A percentile compares a stretch with the other conserved stretches of the same genome.
These are phyloP conservation scores for Erpornis zantholeuca DNA, from an alignment of 2,113 vertebrate genomes.

Conservation along the genomic window DNA sequence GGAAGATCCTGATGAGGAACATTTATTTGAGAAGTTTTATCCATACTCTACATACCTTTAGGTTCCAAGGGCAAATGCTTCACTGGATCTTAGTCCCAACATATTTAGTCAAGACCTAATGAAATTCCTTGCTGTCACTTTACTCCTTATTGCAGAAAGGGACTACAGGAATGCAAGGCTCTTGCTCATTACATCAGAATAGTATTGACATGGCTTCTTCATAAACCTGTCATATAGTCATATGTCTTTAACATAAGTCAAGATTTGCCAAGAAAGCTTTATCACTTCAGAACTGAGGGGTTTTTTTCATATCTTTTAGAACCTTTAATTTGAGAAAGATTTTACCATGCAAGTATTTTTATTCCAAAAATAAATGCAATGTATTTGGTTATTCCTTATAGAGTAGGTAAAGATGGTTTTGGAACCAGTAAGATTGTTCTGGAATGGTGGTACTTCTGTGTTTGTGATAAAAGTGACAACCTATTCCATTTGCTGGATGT, in stretches of 20 bases:
- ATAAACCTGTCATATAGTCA: background rate
- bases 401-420: background rate
- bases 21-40: background rate
- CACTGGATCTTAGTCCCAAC: background rate
- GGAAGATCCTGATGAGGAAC: background rate
- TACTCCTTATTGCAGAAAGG: background rate
- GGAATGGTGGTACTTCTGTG: background rate
- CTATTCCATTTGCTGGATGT: background rate
- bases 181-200: background rate
- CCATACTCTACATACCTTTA: background rate
- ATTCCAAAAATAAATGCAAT: background rate
- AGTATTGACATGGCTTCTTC: background rate
- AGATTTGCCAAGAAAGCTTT: background rate
- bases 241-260: background rate
- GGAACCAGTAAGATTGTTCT: background rate
- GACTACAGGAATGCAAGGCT: background rate
- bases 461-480: background rate
- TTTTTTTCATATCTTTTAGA: background rate
- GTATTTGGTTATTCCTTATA: background rate
- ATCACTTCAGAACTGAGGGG: background rate
- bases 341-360: background rate
- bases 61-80: background rate
- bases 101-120: background rate
- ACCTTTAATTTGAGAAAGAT: background rate
- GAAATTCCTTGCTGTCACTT: background rate